Conservation (phyloP, 2,113 vertebrate species). For the Oenanthe oenanthe region DNA sequence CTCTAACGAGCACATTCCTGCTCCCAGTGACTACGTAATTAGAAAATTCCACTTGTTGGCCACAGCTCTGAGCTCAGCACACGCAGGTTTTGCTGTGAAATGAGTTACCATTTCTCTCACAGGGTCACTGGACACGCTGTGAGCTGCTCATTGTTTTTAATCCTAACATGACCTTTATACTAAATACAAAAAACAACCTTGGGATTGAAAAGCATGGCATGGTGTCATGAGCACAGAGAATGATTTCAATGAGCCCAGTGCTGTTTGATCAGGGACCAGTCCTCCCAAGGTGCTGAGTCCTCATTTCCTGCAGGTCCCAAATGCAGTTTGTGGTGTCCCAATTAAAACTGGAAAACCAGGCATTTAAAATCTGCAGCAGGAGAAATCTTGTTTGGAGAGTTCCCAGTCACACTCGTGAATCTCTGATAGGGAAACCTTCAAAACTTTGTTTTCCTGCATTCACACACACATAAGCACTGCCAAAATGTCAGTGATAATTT, state of each 20-base stretch:
- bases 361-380: background rate
- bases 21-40: conserved; percentile 44
- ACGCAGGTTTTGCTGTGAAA: background rate
- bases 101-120: conserved; percentile 21
- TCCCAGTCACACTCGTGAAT: background rate
- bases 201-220: conserved; percentile 52
- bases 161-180: conserved; percentile 65
- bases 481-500: background rate
- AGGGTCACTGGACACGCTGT: conserved; percentile 44
- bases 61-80: background rate
- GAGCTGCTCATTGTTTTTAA: conserved; percentile 66
- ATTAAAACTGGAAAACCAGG: background rate
- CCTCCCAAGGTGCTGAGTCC: conserved; percentile 48
- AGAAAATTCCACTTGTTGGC: conserved; percentile 48
- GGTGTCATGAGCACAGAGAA: conserved; percentile 51
- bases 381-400: background rate
- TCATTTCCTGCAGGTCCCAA: conserved; percentile 31
- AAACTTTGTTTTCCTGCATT: background rate
- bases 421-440: background rate
- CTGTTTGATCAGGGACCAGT: conserved; percentile 36
- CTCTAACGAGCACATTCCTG: conserved; percentile 61
- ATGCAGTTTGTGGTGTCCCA: background rate
- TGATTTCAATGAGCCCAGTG: conserved; percentile 17
- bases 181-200: conserved; percentile 57
- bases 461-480: background rate